Evolutionary conservation across 2,888 invertebrate species (phyloP).

Genomic region (Brassicogethes aeneus): DNA sequence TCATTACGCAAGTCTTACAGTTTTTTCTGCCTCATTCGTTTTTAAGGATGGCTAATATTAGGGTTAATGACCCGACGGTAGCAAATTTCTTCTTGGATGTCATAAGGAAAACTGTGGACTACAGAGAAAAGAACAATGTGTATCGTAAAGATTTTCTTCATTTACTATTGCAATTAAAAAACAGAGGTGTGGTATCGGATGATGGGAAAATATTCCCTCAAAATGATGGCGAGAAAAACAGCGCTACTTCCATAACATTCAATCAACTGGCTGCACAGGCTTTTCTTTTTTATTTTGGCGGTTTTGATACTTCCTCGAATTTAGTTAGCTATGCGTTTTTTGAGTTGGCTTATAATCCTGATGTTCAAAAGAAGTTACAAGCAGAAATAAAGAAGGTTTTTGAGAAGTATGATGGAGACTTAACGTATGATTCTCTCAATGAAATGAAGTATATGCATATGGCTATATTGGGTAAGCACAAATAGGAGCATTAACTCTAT

Average conservation of each 20-base stretch:
- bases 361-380: slow-evolving; percentile 16
- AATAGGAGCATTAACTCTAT: not conserved
- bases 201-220: slow-evolving; percentile 11
- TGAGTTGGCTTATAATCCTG: slow-evolving; percentile 16
- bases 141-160: slow-evolving; percentile 45
- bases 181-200: slow-evolving; percentile 20
- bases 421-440: slow-evolving; percentile 16
- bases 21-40: not conserved
- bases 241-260: slow-evolving; percentile 9
- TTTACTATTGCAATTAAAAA: slow-evolving; percentile 39
- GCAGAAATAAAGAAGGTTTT: slow-evolving; percentile 16
- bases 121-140: slow-evolving; percentile 31
- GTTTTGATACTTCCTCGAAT: slow-evolving; percentile 20
- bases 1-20: not conserved
- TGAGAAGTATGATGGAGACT: slow-evolving; percentile 11
- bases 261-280: slow-evolving; percentile 18
- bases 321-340: slow-evolving; percentile 17
- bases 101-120: slow-evolving; percentile 35
- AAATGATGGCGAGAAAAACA: slow-evolving; percentile 2
- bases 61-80: slow-evolving; percentile 7
- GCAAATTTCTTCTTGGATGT: slow-evolving; percentile 21
- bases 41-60: not conserved
- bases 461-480: slow-evolving; percentile 14
- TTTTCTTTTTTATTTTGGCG: slow-evolving; percentile 17
- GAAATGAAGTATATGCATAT: slow-evolving; percentile 19